These are phyloP conservation scores for Cephalotes varians DNA, from an alignment of 2,888 invertebrate genomes.

Conservation along the genomic window DNA sequence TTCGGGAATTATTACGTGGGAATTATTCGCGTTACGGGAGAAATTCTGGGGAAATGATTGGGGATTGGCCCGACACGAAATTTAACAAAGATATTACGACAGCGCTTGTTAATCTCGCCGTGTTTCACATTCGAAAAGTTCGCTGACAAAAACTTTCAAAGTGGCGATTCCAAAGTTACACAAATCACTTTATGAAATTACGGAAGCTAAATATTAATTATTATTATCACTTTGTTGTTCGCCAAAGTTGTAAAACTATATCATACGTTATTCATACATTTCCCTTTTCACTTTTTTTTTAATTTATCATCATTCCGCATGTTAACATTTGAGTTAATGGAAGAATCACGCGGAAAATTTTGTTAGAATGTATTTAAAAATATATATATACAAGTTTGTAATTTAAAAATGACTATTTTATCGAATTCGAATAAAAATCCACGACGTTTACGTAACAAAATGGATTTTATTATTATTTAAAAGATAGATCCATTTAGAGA, in stretches of 20 bases:
- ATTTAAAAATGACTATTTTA: neutral
- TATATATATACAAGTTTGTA: neutral
- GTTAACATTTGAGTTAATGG: neutral
- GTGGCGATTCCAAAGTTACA: neutral
- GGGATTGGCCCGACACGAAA: neutral
- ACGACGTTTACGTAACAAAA: neutral
- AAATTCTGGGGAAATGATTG: conserved; percentile 15
- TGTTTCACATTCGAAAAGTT: neutral
- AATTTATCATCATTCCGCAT: neutral
- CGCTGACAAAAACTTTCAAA: neutral
- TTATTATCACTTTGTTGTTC: neutral
- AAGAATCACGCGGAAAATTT: neutral
- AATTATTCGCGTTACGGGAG: neutral
- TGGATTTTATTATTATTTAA: no score
- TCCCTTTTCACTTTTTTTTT: neutral
- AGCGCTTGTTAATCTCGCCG: conserved; percentile 26
- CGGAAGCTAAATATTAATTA: neutral
- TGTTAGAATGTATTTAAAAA: neutral
- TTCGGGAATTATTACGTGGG: conserved; percentile 6
- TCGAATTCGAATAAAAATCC: neutral
- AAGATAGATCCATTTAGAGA: neutral
- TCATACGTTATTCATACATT: neutral
- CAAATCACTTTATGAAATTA: neutral
- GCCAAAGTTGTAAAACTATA: neutral
- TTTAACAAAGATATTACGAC: conserved; percentile 35